Evolutionary conservation across 2,888 invertebrate species (phyloP).

Genomic region (Eurytoma adleriae): DNA sequence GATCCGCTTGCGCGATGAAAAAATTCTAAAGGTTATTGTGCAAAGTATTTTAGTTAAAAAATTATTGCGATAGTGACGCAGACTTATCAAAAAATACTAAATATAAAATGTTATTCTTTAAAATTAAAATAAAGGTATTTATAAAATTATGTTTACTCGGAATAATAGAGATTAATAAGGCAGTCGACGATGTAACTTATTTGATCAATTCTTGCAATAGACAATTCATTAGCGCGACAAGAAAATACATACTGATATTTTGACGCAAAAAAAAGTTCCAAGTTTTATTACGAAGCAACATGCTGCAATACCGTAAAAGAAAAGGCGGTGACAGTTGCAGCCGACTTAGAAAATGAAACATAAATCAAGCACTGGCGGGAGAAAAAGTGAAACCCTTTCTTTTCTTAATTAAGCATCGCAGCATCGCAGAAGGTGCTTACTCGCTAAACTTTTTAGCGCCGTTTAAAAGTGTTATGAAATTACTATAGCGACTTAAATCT

Average conservation of each 20-base stretch:
- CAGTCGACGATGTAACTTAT: too few species aligned
- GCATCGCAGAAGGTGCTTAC: constrained; percentile 66
- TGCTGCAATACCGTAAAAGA: constrained; percentile 57
- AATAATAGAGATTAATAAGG: too few species aligned
- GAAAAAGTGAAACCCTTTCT: constrained; percentile 70
- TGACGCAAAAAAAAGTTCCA: neutral
- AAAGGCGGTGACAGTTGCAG: constrained; percentile 59
- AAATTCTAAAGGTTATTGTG: too few species aligned
- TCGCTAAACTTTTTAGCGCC: constrained; percentile 44
- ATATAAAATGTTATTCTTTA: too few species aligned
- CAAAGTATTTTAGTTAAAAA: too few species aligned
- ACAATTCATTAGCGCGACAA: too few species aligned
- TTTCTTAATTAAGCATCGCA: constrained; percentile 74
- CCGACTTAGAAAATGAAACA: constrained; percentile 69
- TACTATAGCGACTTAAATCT: constrained; percentile 17
- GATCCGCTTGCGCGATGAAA: too few species aligned
- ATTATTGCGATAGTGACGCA: too few species aligned
- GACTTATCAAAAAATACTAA: too few species aligned
- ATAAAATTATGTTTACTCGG: too few species aligned
- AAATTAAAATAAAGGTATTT: too few species aligned
- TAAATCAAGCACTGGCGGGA: constrained; percentile 71
- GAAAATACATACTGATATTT: neutral
- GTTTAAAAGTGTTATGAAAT: constrained; percentile 29
- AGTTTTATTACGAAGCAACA: constrained; percentile 48
- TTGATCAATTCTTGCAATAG: too few species aligned